Evolutionary conservation across 1,140 invertebrate genomes (phyloP), one percentile per base, ranked within the genome.

Genomic region (Carposina sasakii): DNA sequence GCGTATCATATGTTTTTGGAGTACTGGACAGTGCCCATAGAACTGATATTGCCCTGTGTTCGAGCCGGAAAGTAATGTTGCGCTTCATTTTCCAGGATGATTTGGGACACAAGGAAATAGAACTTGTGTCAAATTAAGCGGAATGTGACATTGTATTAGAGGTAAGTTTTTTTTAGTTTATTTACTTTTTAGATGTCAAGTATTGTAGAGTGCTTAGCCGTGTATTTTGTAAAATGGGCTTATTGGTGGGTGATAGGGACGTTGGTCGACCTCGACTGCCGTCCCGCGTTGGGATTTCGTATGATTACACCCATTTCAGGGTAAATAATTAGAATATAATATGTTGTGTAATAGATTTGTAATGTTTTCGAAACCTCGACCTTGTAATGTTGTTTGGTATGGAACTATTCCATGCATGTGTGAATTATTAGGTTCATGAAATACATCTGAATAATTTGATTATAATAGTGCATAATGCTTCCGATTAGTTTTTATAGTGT

Each of bases 111-210:
- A 59, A 73, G 66, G 64, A 56, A 71, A 73, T 81, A 78, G 71
- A 75, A 71, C 54, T 74, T 66, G 63, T 75, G 72, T 77, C 71
- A 68, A 74, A 81, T 81, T 83, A 68, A 83, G 74, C 77, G 81
- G 79, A 85, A 85, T 85, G 81, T 85, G 81, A 85, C 79, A 83
- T 83, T 75, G 76, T 73, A 83, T 81, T 72, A 79, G 72, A 85
- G 79, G 81, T 85, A 54, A 75, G 81, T 77, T 46, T 22, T 45
- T 54, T 67, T 72, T 71, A 67, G 63, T 67, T 63, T 56, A 49
- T 66, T 83, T 84, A 81, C 81, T 84, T 84, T 84, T 81, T 76
- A 76, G 20, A 21, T 20, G 12, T 9, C 9, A 39, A 39, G 36
- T 81, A 74, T 63, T 53, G 67, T 51, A 52, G 52, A 49, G 57